Base-by-base conservation (phyloP, 1,140 invertebrate species). In the Polypedilum vanderplanki region DNA sequence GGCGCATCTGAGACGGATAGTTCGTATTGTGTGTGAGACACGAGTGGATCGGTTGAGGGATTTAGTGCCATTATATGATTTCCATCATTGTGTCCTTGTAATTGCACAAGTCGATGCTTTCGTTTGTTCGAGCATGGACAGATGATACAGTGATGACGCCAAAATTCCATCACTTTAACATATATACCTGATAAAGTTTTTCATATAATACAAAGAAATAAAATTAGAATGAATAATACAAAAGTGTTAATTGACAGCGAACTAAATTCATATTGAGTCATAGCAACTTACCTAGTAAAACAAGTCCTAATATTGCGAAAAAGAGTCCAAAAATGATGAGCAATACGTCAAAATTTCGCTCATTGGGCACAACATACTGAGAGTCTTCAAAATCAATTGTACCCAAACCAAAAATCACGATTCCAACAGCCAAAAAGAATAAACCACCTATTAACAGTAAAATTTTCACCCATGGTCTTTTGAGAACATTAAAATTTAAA, bases 41-140 rank as follows among this genome's bases (percentile, higher is more conserved):
- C 88, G 74, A 90, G 82, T 22, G 89, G 85, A 84, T 90, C 88
- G n/a, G 88, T 90, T n/a, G 88, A 89, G 41, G 88, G 88, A 83
- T 89, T 89, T 74, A 86, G 79, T 73, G 83, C 77, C 76, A 77
- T 74, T 46, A 75, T 73, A 57, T 57, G 12, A 24, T 74, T 18
- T 20, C 75, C 76, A 24, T 76, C 74, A 74, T 70, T 76, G 64
- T 77, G 70, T 20, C 76, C 74, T 74, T 78, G 76, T 64, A 77
- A 73, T 76, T 79, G 73, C 10, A 76, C 76, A 18, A 79, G 41
- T 10, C 76, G 74, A 76, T 77, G 77, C 41, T 78, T 77, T 64
- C 78, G 77, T 20, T 75, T 67, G 5, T 22, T 41, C 17, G 75
- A 64, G 33, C 78, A 78, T n/a, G 76, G 77, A 74, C 78, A 78